Evolutionary conservation across 2,113 vertebrate genomes (phyloP), one percentile per base, ranked within the genome.

Genomic region (Gasterosteus aculeatus): DNA sequence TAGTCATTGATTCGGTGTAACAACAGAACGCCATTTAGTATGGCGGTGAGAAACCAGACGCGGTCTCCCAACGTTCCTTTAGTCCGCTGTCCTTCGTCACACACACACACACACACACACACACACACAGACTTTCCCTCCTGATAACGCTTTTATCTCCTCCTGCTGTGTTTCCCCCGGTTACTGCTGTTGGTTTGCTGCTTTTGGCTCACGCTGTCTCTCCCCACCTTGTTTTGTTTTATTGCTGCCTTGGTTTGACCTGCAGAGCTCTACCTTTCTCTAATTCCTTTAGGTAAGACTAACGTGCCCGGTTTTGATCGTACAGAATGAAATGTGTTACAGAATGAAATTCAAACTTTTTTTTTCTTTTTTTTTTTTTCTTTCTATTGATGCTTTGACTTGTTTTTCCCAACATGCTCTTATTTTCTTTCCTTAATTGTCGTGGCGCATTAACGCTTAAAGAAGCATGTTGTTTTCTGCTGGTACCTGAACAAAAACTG

Each of bases 261-360:
- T 82, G 81, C 94, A 99, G 97, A 95, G 96, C 96, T 91, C 96
- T 97, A 49, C 97, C 97, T 79, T 97, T 99, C 93, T 96, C 97
- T 73, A 95, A 96, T 82, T 97, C 98, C 85, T 96, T 99, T 97
- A 96, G 98, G 98, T 99, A 98, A 98, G 98, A 88, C 66, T 51
- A 49, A 84, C 81, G 7, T 29, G 44, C 72, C 38, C 59, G 16
- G 22, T 31, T 77, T 56, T 22, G 7, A 22, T 70, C 12, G 4
- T 19, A 31, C 42, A 19, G n/a, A 19, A 22, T 65, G 8, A 57
- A 49, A 71, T 8, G 0, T 18, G 10, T 51, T 10, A 9, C 3
- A 47, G 2, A 26, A 26, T 26, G 22, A 26, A 26, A 26, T 26
- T 26, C 22, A 26, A 10, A 38, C 18, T 4, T 6, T 29, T 56